Base-by-base conservation (phyloP, 2,797 vertebrate species). In the Sebastes hopkinsi region DNA sequence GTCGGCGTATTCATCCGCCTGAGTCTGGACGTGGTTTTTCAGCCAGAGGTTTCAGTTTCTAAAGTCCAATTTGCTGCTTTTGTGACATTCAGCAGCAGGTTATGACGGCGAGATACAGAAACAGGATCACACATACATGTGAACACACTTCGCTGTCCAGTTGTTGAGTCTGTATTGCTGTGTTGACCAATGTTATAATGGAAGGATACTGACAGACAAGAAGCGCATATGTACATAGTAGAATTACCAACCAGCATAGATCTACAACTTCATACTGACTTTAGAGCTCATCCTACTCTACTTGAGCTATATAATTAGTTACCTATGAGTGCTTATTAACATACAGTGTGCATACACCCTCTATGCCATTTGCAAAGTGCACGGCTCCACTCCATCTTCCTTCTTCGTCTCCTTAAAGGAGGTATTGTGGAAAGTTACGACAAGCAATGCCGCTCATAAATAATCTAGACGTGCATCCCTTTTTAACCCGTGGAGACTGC, bases 391-490 rank as follows among this genome's bases (percentile, higher is more conserved):
- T 61, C 38, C 54, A 73, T 68, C 50, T 46, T 72, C 42, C 42
- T 75, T 46, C 62, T 56, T 23, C 20, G 13, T 72, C 70, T 73
- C 34, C 58, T 77, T 36, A 46, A 59, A 72, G 27, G 32, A 61
- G 14, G 14, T 32, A 69, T 71, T 78, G 65, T 70, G 56, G 68
- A 86, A 82, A 77, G 68, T 60, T 67, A 66, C 59, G 69, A 59
- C 74, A 27, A 66, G 72, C 75, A 79, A 67, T 66, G 59, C n/a
- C 3, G 7, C 79, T 87, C 84, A 82, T 91, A 85, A 91, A 93
- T 88, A 91, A 89, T 89, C 25, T 65, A 82, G 70, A 74, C 18
- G 16, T 62, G 67, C 62, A 61, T 87, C 84, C 77, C 16, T 77
- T 88, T 89, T 85, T 88, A 90, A 79, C 69, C 58, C 25, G 12